These are phyloP conservation scores for Glyphotaelius pellucidus DNA, from an alignment of 2,888 invertebrate species.

Conservation along the genomic window DNA sequence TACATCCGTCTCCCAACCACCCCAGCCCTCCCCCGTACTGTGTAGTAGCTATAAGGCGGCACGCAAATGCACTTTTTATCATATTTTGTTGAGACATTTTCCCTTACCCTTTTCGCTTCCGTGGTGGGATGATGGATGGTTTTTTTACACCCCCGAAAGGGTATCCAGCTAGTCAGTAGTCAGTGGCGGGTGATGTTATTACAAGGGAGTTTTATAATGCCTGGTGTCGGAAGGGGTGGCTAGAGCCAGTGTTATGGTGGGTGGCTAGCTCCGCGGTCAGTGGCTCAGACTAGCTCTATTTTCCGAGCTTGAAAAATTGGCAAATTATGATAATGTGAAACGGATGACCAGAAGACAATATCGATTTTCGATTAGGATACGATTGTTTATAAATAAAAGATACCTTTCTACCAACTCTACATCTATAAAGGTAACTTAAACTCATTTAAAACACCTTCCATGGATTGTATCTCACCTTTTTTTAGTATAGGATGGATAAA, in stretches of 20 bases:
- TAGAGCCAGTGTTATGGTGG: background rate
- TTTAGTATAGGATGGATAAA: no score
- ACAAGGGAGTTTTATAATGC: slow-evolving; percentile 46
- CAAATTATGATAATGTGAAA: slow-evolving; percentile 21
- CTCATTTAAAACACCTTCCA: no score
- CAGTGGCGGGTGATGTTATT: slow-evolving; percentile 58
- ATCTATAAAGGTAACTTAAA: no score
- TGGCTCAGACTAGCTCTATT: slow-evolving; percentile 26
- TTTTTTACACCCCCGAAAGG: slow-evolving; percentile 62
- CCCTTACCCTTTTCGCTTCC: slow-evolving; percentile 65
- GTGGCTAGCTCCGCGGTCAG: slow-evolving; percentile 16
- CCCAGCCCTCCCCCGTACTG: slow-evolving; percentile 23
- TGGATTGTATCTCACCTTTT: no score
- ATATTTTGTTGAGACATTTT: slow-evolving; percentile 65
- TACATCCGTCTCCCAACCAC: slow-evolving; percentile 50
- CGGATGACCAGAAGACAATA: slow-evolving; percentile 23
- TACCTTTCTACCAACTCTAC: background rate
- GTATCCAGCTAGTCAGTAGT: slow-evolving; percentile 51
- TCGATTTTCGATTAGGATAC: slow-evolving; percentile 35
- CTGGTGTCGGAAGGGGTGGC: slow-evolving; percentile 27
- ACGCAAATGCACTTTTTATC: slow-evolving; percentile 66
- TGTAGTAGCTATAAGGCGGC: slow-evolving; percentile 26
- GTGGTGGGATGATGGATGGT: slow-evolving; percentile 66
- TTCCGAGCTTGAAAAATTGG: slow-evolving; percentile 30
- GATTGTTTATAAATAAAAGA: background rate